These are phyloP conservation scores for Actias luna DNA, from an alignment of 2,888 invertebrate genomes.

Conservation along the genomic window DNA sequence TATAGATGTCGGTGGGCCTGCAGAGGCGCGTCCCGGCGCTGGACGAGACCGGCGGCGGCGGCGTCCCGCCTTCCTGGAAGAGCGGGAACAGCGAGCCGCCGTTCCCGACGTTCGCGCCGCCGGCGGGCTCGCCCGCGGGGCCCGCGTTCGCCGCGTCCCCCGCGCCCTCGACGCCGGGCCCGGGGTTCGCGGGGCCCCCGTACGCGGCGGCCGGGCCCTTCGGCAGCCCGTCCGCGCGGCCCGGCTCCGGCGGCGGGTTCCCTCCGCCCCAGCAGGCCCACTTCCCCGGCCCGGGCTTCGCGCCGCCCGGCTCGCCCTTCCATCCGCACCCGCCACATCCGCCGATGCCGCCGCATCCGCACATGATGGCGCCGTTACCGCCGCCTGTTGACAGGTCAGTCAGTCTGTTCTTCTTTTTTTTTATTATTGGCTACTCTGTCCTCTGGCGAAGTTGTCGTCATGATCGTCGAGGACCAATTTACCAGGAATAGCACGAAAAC, in stretches of 20 bases:
- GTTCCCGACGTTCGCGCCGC: conserved; percentile 91
- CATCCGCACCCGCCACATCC: conserved; percentile 93
- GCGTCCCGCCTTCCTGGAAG: conserved; percentile 87
- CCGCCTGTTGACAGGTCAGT: conserved; percentile 91
- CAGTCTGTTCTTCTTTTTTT: too few species aligned
- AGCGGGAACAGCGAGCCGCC: conserved; percentile 81
- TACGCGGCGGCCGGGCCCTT: conserved; percentile 86
- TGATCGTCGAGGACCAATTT: too few species aligned
- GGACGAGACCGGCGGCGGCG: conserved; percentile 73
- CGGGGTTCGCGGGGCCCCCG: conserved; percentile 85
- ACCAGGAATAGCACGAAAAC: too few species aligned
- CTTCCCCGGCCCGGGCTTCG: conserved; percentile 88
- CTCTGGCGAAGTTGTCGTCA: too few species aligned
- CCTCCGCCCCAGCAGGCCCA: conserved; percentile 85
- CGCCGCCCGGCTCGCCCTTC: conserved; percentile 89
- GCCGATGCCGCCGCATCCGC: conserved; percentile 88
- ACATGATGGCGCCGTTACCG: conserved; percentile 82
- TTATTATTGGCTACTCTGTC: too few species aligned
- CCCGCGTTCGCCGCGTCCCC: conserved; percentile 86
- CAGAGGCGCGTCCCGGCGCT: conserved; percentile 87
- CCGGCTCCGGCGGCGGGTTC: conserved; percentile 92
- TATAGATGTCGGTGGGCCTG: conserved; percentile 87
- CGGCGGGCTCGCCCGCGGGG: conserved; percentile 88
- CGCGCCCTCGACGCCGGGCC: conserved; percentile 87
- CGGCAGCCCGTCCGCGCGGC: conserved; percentile 83